phyloP scores from a whole-genome alignment of 2,113 vertebrate species.

The Ploceus nigricollis region DNA sequence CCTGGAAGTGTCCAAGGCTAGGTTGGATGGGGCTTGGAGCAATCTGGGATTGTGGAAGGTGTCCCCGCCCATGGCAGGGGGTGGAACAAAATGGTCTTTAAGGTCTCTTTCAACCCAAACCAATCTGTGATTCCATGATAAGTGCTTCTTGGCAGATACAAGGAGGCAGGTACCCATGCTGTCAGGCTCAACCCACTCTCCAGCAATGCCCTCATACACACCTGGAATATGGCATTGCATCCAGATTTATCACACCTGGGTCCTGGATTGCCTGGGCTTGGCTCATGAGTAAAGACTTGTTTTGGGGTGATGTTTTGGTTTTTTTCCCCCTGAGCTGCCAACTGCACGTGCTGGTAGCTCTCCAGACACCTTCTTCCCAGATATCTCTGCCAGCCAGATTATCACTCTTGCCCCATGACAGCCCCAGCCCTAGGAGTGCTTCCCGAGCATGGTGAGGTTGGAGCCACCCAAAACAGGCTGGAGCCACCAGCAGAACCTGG shows the following conservation, averaged over 20 bases:
- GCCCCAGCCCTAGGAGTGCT: background rate
- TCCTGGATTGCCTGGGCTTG: background rate
- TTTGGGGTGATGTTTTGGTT: background rate
- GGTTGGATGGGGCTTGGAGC: rapidly evolving
- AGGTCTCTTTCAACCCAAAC: background rate
- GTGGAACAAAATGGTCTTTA: background rate
- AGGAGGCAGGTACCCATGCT: background rate
- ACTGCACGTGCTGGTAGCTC: background rate
- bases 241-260: background rate
- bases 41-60: background rate
- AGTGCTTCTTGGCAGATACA: background rate
- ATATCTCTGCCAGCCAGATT: background rate
- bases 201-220: background rate
- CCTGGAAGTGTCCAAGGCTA: background rate
- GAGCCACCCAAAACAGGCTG: background rate
- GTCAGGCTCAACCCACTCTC: background rate
- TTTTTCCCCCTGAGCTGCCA: background rate
- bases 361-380: background rate
- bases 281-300: background rate
- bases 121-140: background rate
- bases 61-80: background rate
- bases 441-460: rapidly evolving
- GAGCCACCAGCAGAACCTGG: background rate
- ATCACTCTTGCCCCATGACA: background rate
- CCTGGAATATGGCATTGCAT: background rate